phyloP scores from a whole-genome alignment of 2,888 invertebrate genomes.

The Temnothorax ravouxi region DNA sequence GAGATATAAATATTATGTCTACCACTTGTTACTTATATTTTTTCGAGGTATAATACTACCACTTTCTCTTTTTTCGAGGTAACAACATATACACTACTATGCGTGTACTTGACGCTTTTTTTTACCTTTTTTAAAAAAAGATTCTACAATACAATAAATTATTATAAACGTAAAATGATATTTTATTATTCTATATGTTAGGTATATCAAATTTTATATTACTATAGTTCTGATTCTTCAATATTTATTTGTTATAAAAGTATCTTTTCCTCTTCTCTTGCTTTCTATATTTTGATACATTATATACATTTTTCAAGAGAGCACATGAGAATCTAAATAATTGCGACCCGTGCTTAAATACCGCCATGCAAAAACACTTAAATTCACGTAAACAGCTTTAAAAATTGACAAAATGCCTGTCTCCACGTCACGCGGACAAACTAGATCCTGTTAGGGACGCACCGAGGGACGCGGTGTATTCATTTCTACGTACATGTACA shows the following conservation, averaged over 20 bases:
- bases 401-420: constrained; percentile 39
- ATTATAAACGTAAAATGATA: not conserved
- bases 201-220: not conserved
- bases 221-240: not conserved
- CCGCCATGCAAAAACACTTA: not conserved
- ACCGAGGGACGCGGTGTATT: constrained; percentile 37
- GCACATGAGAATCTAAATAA: not conserved
- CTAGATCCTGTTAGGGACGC: constrained; percentile 32
- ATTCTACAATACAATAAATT: not conserved
- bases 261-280: not conserved
- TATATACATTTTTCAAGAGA: not conserved
- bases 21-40: no score
- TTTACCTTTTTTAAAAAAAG: no score
- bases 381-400: constrained; percentile 25
- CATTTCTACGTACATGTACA: constrained; percentile 33
- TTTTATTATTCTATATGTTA: no score
- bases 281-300: no score
- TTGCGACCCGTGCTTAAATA: not conserved
- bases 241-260: not conserved
- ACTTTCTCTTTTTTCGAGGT: no score
- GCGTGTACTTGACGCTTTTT: no score
- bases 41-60: no score
- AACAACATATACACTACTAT: no score
- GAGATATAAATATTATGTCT: no score
- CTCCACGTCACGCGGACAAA: constrained; percentile 18